A percentile compares a stretch with the other conserved stretches of the same genome.
These are phyloP conservation scores for Keiferia lycopersicella DNA, from an alignment of 2,888 invertebrate genomes.

Conservation along the genomic window DNA sequence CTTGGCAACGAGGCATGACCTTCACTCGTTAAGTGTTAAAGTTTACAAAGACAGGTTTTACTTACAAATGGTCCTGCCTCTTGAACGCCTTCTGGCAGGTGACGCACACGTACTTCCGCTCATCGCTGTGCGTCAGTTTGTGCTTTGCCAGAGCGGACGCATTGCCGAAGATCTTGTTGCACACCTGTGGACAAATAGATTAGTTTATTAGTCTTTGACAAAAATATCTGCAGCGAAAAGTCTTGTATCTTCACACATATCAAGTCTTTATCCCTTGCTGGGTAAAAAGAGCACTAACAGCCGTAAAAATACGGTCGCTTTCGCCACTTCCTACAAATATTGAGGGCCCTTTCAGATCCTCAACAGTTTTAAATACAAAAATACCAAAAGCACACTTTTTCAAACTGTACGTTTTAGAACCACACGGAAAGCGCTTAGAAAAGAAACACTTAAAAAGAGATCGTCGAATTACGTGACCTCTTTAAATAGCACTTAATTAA, in stretches of 20 bases:
- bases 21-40: no score
- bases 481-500: constrained; percentile 38
- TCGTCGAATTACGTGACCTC: constrained; percentile 14
- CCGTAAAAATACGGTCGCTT: no score
- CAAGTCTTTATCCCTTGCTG: no score
- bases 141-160: constrained; percentile 98
- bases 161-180: constrained; percentile 98
- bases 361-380: no score
- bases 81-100: constrained; percentile 99
- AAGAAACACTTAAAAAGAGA: neutral
- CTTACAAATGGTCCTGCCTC: constrained; percentile 87
- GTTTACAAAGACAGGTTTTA: no score
- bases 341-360: no score
- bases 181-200: constrained; percentile 85
- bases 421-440: neutral
- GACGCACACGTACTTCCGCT: constrained; percentile 96
- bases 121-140: constrained; percentile 98
- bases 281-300: no score
- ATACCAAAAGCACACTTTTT: no score
- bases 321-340: no score
- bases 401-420: neutral
- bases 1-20: no score
- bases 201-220: neutral
- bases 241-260: no score
- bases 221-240: neutral